phyloP scores from a whole-genome alignment of 2,888 invertebrate genomes.

The Scelioninae gen. 2 region DNA sequence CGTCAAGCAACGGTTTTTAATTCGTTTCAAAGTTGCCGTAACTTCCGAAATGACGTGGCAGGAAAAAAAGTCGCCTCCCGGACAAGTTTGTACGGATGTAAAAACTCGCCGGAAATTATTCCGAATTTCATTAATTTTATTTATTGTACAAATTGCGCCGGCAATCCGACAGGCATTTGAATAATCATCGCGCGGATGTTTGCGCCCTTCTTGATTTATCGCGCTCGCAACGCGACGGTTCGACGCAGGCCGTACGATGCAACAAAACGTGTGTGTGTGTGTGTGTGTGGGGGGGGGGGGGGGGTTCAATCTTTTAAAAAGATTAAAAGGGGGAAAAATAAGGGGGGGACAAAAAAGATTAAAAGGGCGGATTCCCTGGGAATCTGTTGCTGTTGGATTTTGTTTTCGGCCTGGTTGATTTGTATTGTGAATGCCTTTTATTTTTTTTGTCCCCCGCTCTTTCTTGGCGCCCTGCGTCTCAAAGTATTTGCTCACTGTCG shows the following conservation, averaged over 20 bases:
- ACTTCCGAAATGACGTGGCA: slow-evolving; percentile 34
- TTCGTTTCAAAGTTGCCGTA: slow-evolving; percentile 22
- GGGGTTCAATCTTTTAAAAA: slow-evolving; percentile 67
- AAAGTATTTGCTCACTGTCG: too few species aligned
- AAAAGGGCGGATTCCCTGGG: too few species aligned
- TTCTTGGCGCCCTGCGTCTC: too few species aligned
- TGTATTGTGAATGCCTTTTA: too few species aligned
- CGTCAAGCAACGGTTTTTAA: slow-evolving; percentile 42
- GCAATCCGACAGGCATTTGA: slow-evolving; percentile 32
- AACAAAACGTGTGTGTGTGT: slow-evolving; percentile 56
- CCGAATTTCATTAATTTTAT: slow-evolving; percentile 46
- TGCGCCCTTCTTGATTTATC: slow-evolving; percentile 30
- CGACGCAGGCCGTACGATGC: slow-evolving; percentile 42
- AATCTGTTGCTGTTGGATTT: too few species aligned
- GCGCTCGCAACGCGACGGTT: slow-evolving; percentile 23
- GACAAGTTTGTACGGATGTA: slow-evolving; percentile 38
- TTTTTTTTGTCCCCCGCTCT: too few species aligned
- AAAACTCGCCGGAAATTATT: slow-evolving; percentile 35
- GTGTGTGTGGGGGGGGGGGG: too few species aligned
- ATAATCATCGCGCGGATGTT: slow-evolving; percentile 25
- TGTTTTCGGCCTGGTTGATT: too few species aligned
- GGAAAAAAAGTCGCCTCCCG: slow-evolving; percentile 9
- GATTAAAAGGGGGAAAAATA: slow-evolving; percentile 65
- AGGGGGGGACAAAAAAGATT: too few species aligned
- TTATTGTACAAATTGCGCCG: slow-evolving; percentile 47